Evolutionary conservation across 2,797 vertebrate genomes (phyloP).

Genomic region (Stomatorhinus walkeri): DNA sequence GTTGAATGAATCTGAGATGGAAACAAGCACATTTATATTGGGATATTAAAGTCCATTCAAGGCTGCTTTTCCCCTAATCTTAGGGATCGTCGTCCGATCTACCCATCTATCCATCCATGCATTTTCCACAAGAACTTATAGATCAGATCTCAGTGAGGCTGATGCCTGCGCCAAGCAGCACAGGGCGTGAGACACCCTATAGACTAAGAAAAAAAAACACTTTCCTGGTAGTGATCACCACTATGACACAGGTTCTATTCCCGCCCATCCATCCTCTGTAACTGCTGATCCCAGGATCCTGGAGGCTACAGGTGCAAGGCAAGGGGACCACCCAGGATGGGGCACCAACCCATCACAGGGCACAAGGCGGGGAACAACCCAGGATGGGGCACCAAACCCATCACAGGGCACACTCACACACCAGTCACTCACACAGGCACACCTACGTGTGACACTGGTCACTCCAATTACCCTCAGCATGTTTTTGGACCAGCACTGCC

Average conservation of each 20-base stretch:
- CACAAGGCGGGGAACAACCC: not conserved
- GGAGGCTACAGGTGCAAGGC: not conserved
- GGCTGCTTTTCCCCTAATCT: not conserved
- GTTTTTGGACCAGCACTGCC: not conserved
- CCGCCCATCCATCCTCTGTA: not conserved
- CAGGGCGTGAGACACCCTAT: not conserved
- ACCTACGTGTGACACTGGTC: not conserved
- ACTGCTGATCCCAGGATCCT: not conserved
- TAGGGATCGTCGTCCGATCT: not conserved
- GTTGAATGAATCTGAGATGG: slow-evolving; percentile 35
- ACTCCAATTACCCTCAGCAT: not conserved
- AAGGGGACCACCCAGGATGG: not conserved
- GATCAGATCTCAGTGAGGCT: not conserved
- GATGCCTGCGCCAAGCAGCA: not conserved
- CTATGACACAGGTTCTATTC: not conserved
- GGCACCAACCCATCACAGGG: not conserved
- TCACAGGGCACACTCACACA: not conserved
- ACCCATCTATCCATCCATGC: not conserved
- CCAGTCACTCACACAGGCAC: not conserved
- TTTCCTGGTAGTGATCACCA: not conserved
- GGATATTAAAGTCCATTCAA: not conserved
- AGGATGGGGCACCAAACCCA: too few relatives aligned
- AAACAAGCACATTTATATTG: slow-evolving; percentile 13
- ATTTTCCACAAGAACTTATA: not conserved
- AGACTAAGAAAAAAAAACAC: not conserved